These are phyloP conservation scores for Physocephala rufipes DNA, from an alignment of 2,888 invertebrate genomes.

Conservation along the genomic window DNA sequence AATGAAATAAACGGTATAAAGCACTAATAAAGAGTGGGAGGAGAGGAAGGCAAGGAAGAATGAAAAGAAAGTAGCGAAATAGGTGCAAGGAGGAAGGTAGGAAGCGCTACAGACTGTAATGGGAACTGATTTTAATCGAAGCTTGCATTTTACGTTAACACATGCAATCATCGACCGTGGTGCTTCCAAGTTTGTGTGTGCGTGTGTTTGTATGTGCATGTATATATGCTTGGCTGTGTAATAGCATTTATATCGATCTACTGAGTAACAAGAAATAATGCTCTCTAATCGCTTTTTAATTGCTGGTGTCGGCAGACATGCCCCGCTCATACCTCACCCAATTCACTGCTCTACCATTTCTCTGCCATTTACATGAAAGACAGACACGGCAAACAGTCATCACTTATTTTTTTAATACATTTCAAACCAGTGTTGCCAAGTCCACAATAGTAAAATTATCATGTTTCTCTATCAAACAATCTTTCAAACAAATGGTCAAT, in stretches of 20 bases:
- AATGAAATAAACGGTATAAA: too few relatives aligned
- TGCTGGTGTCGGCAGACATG: conserved; percentile 31
- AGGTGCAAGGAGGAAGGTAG: conserved; percentile 3
- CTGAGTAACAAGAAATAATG: conserved; percentile 31
- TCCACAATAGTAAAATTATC: conserved; percentile 3
- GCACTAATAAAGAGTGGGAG: background rate
- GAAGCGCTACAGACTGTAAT: conserved; percentile 25
- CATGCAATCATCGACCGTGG: conserved; percentile 6
- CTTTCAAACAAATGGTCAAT: background rate
- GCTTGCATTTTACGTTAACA: conserved; percentile 40
- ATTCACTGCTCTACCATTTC: background rate
- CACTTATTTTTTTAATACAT: conserved; percentile 5
- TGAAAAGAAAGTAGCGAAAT: too few relatives aligned
- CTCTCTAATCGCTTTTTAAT: conserved; percentile 42
- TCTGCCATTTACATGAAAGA: conserved; percentile 16
- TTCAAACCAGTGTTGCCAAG: background rate
- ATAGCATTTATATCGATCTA: background rate
- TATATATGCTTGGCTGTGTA: background rate
- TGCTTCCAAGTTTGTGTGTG: background rate
- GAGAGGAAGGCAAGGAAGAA: background rate
- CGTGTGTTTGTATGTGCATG: background rate
- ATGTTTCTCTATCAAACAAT: background rate
- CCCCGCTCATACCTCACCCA: background rate
- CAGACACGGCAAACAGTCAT: conserved; percentile 8
- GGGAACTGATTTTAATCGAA: conserved; percentile 39